Evolutionary conservation across 2,888 invertebrate species (phyloP), one percentile per base, ranked within the genome.

Genomic region (Rhorus exstirpatorius): DNA sequence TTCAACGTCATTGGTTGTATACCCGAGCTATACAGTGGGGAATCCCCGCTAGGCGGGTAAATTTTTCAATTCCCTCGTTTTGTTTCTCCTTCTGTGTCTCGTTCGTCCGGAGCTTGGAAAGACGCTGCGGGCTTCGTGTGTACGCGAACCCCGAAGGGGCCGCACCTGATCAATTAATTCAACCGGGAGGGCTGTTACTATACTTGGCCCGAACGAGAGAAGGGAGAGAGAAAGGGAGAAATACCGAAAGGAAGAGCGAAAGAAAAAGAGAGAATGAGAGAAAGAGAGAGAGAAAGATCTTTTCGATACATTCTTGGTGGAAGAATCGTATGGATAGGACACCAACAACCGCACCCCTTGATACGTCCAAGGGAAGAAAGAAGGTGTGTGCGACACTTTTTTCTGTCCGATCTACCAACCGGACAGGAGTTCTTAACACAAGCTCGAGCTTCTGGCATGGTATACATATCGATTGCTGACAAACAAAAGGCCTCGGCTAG

Each of bases 121-220:
- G 67, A 44, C 67, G 72, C 26, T n/a, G 17, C 17, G n/a, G 46
- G 26, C 67, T 26, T 68, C 26, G 67, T 68, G 35, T 55, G 77
- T 53, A 60, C 63, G 53, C 38, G 78, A 72, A 53, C 41, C 81
- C 71, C 83, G 82, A 87, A 84, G 79, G 84, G 83, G 86, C 76
- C 81, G 84, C 84, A 86, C 86, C 86, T 85, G 84, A 83, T 84
- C 65, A 81, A 78, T 81, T 79, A 60, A 81, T 72, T 71, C 68
- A 60, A 46, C 44, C 24, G 31, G 31, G 41, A 55, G 70, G 63
- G 63, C 81, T 53, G 75, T 46, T 65, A 53, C 75, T 63, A n/a
- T n/a, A 63, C 63, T 63, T 19, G 41, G 44, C 53, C 65, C 44
- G 44, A 65, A 14, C 24, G 21, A 26, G 60, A 53, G 65, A 38